Conservation (phyloP, 2,888 invertebrate species). For the Ochlodes sylvanus region DNA sequence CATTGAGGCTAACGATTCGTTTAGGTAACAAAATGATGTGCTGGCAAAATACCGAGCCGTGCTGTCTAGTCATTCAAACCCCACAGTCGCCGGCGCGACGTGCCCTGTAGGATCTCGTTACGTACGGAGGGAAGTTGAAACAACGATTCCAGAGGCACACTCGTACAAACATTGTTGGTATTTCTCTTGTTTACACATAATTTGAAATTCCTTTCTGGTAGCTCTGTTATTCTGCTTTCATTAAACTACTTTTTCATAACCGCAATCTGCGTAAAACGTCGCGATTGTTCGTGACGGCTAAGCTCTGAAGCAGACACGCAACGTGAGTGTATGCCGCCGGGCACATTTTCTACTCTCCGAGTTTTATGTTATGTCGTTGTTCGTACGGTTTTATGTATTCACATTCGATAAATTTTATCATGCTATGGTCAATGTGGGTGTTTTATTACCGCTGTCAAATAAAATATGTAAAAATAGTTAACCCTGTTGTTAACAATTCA, state of each 20-base stretch:
- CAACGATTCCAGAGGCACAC: slow-evolving; percentile 28
- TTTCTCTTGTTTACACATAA: slow-evolving; percentile 37
- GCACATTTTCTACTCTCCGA: slow-evolving; percentile 19
- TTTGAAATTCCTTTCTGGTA: slow-evolving; percentile 34
- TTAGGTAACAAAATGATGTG: slow-evolving; percentile 61
- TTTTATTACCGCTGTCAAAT: slow-evolving; percentile 57
- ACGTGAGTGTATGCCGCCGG: slow-evolving; percentile 14
- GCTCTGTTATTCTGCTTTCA: slow-evolving; percentile 33
- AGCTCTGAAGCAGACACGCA: slow-evolving; percentile 27
- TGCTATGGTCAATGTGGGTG: slow-evolving; percentile 53
- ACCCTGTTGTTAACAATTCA: slow-evolving; percentile 19
- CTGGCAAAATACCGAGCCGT: slow-evolving; percentile 63
- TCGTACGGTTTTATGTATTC: slow-evolving; percentile 48
- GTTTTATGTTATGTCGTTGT: slow-evolving; percentile 50
- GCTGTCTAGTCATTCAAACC: slow-evolving; percentile 68
- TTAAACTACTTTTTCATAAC: slow-evolving; percentile 36
- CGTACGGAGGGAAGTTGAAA: slow-evolving; percentile 29
- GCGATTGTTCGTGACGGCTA: slow-evolving; percentile 28
- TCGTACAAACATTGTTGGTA: slow-evolving; percentile 21
- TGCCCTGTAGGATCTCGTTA: slow-evolving; percentile 43
- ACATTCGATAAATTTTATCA: slow-evolving; percentile 57
- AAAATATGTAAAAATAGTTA: slow-evolving; percentile 49
- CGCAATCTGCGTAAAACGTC: slow-evolving; percentile 37
- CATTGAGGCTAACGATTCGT: slow-evolving; percentile 45
- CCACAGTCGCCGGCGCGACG: slow-evolving; percentile 54